Base-by-base conservation (phyloP, 2,888 invertebrate species). In the Adela reaumurella region DNA sequence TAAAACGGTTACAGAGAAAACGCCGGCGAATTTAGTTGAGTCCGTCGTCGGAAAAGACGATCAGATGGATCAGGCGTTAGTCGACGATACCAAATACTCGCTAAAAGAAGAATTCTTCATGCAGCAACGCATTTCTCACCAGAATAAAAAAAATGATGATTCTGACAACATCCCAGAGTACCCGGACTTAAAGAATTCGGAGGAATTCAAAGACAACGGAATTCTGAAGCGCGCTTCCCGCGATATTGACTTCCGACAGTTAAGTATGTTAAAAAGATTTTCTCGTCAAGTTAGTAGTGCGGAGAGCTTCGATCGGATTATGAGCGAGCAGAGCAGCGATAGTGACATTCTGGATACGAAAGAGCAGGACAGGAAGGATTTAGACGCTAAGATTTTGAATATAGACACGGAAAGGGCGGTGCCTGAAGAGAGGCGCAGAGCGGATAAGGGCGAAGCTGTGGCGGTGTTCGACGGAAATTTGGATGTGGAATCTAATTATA, bases 401-500 rank as follows among this genome's bases (percentile, higher is more conserved):
- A 19, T 17, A 6, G 19, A 43, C 43, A 55, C 29, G n/a, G 45
- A 45, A 3, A 46, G 50, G 0, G 53, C 51, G 2, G 18, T 52
- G 2, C 17, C 45, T 1, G 51, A 49, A 17, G 50, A 49, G 10
- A 48, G 45, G 4, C 20, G 3, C 5, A 48, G n/a, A 17, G 52
- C 53, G n/a, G 58, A 55, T 16, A 58, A 55, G 41, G 53, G 66
- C 1, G 62, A 64, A 0, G 51, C 51, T 0, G 62, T 67, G 0
- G 57, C 52, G 20, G 47, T 44, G 17, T 14, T 28, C 51, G 93
- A 94, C 65, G 92, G 93, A 0, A 80, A 76, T 48, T 79, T 95
- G 46, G 90, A 92, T 60, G 79, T 86, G 14, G 83, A 81, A 47
- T 87, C 90, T 11, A 92, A 91, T 63, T 95, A 95, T 57, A 92